Evolutionary conservation across 2,113 vertebrate genomes (phyloP).

Genomic region (Nymphicus hollandicus): DNA sequence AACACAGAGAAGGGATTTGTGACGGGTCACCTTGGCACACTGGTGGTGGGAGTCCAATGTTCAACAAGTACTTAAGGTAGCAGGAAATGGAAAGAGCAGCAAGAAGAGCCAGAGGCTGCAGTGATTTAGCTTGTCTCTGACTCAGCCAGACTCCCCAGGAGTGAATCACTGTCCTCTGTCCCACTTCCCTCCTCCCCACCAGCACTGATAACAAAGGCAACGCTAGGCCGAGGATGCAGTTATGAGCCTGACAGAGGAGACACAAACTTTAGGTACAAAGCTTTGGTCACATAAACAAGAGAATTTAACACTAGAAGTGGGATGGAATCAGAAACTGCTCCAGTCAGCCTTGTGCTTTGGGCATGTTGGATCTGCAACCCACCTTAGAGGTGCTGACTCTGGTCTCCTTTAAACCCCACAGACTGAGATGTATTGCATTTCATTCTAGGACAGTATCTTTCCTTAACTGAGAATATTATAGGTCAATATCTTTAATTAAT

Average conservation of each 20-base stretch:
- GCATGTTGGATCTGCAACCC: neutral
- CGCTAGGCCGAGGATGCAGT: neutral
- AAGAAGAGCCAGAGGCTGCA: neutral
- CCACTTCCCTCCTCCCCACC: neutral
- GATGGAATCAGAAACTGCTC: neutral
- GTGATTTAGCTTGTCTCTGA: neutral
- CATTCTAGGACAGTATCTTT: neutral
- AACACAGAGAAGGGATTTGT: neutral
- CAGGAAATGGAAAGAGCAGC: neutral
- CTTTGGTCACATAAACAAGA: neutral
- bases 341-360: neutral
- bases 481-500: neutral
- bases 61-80: accelerated
- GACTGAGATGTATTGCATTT: neutral
- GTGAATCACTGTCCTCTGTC: slow-evolving; percentile 17
- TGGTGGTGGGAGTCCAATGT: accelerated
- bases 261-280: neutral
- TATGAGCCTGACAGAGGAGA: neutral
- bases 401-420: neutral
- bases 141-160: neutral
- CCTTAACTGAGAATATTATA: neutral
- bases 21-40: neutral
- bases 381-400: neutral
- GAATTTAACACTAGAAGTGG: neutral
- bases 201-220: neutral